Conservation (phyloP, 1,140 invertebrate genomes). For the Temnothorax curvispinosus region DNA sequence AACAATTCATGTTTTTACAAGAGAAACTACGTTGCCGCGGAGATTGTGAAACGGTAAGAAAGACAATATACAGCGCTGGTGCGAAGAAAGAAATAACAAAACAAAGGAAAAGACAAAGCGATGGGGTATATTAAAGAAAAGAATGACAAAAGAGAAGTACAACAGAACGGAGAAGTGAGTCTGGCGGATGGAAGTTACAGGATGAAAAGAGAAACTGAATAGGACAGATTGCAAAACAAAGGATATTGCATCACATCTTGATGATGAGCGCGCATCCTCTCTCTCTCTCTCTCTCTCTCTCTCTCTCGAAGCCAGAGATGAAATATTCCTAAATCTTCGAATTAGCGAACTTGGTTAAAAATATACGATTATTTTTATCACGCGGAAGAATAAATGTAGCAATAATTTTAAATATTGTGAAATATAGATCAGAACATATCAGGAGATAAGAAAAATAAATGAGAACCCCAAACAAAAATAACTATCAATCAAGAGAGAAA, state of each 20-base stretch:
- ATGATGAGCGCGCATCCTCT: background rate
- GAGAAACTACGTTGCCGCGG: constrained; percentile 10
- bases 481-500: background rate
- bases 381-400: background rate
- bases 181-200: constrained; percentile 27
- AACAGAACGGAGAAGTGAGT: constrained; percentile 19
- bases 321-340: constrained; percentile 7
- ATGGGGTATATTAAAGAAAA: constrained; percentile 27
- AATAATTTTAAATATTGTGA: background rate
- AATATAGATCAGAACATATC: background rate
- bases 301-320: background rate
- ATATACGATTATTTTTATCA: background rate
- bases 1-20: constrained; percentile 48
- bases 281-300: background rate
- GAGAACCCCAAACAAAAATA: background rate
- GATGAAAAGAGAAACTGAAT: background rate
- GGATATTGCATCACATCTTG: constrained; percentile 24
- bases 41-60: constrained; percentile 14
- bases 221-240: constrained; percentile 18
- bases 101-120: constrained; percentile 16
- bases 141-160: constrained; percentile 30
- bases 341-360: background rate
- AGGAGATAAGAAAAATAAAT: too few relatives aligned
- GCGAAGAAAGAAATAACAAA: background rate
- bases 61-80: background rate